These are phyloP conservation scores for Pangasius krempfi DNA, from an alignment of 2,797 vertebrate species.

Conservation along the genomic window DNA sequence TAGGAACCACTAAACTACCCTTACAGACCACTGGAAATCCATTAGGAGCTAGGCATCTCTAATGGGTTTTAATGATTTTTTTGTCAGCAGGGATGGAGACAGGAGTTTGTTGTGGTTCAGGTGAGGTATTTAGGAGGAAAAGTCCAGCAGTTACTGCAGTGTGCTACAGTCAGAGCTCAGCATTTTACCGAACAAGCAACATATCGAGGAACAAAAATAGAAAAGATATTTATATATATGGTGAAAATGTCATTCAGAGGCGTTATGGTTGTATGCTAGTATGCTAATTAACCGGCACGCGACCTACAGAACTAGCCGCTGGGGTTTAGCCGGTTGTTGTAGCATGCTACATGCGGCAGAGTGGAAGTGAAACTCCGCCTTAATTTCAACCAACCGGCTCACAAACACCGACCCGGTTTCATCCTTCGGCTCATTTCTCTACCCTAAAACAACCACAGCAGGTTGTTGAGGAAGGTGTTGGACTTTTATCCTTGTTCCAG, in stretches of 20 bases:
- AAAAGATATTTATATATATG: neutral
- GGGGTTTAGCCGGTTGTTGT: neutral
- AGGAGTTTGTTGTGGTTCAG: neutral
- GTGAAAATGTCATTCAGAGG: neutral
- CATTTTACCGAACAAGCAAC: neutral
- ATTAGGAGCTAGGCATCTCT: neutral
- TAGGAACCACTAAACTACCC: neutral
- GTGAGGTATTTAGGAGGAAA: neutral
- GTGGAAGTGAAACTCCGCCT: neutral
- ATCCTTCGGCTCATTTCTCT: neutral
- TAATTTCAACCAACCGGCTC: neutral
- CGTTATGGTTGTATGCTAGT: neutral
- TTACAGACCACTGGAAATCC: neutral
- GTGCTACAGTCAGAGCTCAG: conserved; percentile 4
- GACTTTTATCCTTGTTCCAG: neutral
- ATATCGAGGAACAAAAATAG: neutral
- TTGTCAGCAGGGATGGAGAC: neutral
- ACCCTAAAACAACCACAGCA: no score
- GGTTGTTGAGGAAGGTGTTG: neutral
- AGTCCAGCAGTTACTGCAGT: conserved; percentile 28
- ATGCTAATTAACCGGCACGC: neutral
- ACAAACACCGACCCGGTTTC: neutral
- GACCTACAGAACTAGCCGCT: neutral
- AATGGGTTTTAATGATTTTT: neutral
- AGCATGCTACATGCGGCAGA: neutral